These are phyloP conservation scores for Carassius auratus DNA, from an alignment of 2,113 vertebrate species.

Conservation along the genomic window DNA sequence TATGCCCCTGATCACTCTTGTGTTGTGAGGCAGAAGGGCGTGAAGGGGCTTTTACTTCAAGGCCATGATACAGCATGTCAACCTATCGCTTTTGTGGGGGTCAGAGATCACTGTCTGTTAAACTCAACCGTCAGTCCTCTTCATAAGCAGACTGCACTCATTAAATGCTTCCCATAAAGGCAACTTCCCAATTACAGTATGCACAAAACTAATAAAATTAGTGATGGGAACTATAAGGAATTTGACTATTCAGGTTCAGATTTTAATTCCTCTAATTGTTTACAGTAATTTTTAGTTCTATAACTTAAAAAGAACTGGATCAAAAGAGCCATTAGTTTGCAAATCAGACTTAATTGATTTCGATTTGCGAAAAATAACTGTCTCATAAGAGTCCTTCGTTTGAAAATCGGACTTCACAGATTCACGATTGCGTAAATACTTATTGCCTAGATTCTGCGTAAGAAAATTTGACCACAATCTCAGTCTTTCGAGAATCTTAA, in stretches of 20 bases:
- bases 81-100: conserved; percentile 68
- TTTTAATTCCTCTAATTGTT: neutral
- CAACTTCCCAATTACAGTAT: conserved; percentile 57
- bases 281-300: neutral
- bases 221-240: neutral
- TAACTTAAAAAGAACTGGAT: neutral
- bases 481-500: neutral
- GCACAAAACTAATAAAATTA: neutral
- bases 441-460: too few species aligned
- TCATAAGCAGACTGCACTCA: conserved; percentile 34
- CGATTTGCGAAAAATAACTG: neutral
- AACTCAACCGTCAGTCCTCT: conserved; percentile 62
- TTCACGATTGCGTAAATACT: neutral
- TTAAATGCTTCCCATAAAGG: conserved; percentile 65
- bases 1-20: conserved; percentile 1
- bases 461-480: neutral
- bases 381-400: neutral
- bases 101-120: conserved; percentile 71
- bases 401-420: neutral
- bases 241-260: neutral
- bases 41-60: conserved; percentile 22
- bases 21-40: neutral
- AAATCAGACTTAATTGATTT: neutral
- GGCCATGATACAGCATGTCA: conserved; percentile 61
- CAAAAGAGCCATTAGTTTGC: neutral